A percentile compares a stretch with the other conserved stretches of the same genome.
Evolutionary conservation across 2,888 invertebrate species (phyloP).

Genomic region (Itoplectis maculator): DNA sequence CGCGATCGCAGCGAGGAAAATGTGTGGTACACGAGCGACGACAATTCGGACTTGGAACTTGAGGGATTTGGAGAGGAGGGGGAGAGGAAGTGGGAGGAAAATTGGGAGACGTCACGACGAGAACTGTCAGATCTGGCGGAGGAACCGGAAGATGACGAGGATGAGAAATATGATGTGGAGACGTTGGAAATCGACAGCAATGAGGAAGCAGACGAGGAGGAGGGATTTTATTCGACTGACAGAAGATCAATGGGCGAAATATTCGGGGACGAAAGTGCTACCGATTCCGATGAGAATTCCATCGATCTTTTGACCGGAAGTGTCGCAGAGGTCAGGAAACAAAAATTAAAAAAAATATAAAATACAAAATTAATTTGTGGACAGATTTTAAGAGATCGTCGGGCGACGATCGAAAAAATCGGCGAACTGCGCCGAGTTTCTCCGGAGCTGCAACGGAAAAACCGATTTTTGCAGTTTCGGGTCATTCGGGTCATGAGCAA

Average conservation of each 20-base stretch:
- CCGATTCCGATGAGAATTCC: conserved; percentile 66
- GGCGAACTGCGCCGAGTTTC: conserved; percentile 66
- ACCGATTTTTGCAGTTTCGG: conserved; percentile 71
- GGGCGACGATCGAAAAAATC: conserved; percentile 67
- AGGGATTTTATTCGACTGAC: conserved; percentile 47
- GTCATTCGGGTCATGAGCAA: conserved; percentile 63
- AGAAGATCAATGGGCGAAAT: conserved; percentile 68
- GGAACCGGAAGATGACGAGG: conserved; percentile 23
- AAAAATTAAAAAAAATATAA: not conserved
- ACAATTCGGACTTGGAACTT: not conserved
- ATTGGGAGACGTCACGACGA: conserved; percentile 14
- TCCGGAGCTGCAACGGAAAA: conserved; percentile 66
- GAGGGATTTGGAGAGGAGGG: not conserved
- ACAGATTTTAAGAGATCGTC: conserved; percentile 72
- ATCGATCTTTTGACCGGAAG: conserved; percentile 68
- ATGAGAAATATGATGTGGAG: conserved; percentile 31
- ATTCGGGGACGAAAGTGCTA: conserved; percentile 67
- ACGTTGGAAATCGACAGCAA: not conserved
- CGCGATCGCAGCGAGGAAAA: not conserved
- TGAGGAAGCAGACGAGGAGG: conserved; percentile 37
- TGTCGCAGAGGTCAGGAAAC: conserved; percentile 76
- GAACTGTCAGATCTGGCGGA: conserved; percentile 16
- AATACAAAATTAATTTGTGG: conserved; percentile 5
- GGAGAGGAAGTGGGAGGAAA: not conserved
- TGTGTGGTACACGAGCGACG: not conserved